Percentiles rank a stretch among this genome's conserved stretches.
phyloP scores from a whole-genome alignment of 2,888 invertebrate species.

The Latheticus oryzae region DNA sequence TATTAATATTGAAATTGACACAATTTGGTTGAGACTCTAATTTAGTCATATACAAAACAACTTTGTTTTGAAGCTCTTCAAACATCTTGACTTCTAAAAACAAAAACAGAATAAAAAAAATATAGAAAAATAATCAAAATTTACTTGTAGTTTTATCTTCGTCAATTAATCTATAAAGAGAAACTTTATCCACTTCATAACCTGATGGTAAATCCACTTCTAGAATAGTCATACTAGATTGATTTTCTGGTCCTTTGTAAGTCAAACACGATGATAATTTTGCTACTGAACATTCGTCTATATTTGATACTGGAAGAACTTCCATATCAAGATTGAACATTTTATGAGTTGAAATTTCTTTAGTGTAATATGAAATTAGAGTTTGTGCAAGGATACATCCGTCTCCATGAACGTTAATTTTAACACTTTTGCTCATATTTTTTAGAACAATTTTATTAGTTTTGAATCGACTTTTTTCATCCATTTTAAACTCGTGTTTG shows the following conservation, averaged over 20 bases:
- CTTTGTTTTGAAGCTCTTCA: slow-evolving; percentile 66
- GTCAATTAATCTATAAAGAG: slow-evolving; percentile 69
- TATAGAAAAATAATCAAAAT: slow-evolving; percentile 7
- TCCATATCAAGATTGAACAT: slow-evolving; percentile 68
- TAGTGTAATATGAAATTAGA: slow-evolving; percentile 66
- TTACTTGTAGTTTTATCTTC: slow-evolving; percentile 49
- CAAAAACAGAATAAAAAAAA: too few relatives aligned
- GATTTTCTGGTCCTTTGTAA: slow-evolving; percentile 63
- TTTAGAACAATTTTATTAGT: slow-evolving; percentile 65
- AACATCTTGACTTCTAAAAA: slow-evolving; percentile 68
- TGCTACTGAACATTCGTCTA: slow-evolving; percentile 66
- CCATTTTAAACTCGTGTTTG: slow-evolving; percentile 64
- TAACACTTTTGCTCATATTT: slow-evolving; percentile 64
- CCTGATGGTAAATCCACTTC: slow-evolving; percentile 75
- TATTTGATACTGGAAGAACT: slow-evolving; percentile 63
- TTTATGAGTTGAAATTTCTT: slow-evolving; percentile 65
- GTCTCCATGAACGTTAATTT: slow-evolving; percentile 67
- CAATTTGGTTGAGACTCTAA: slow-evolving; percentile 66
- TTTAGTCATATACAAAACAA: slow-evolving; percentile 69
- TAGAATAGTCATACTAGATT: slow-evolving; percentile 72
- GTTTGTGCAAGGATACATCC: slow-evolving; percentile 72
- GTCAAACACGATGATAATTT: slow-evolving; percentile 62
- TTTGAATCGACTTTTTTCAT: slow-evolving; percentile 67
- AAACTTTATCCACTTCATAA: slow-evolving; percentile 71
- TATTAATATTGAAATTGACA: slow-evolving; percentile 66